Evolutionary conservation across 2,888 invertebrate genomes (phyloP).

Genomic region (Lobophora halterata): DNA sequence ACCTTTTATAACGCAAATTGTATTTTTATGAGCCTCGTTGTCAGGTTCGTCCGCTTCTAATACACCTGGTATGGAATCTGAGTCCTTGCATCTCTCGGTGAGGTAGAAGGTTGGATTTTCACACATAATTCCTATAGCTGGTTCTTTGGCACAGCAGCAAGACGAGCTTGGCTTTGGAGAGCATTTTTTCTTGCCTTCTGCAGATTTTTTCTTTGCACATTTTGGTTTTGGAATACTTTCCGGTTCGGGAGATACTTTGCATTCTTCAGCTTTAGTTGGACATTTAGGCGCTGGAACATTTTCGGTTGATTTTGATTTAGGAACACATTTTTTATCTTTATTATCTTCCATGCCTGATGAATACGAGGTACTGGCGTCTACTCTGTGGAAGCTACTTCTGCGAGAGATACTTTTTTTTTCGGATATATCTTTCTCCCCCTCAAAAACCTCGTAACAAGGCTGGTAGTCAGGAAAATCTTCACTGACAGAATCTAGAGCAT

Average conservation of each 20-base stretch:
- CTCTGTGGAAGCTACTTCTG: slow-evolving; percentile 15
- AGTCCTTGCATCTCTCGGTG: slow-evolving; percentile 14
- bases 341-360: slow-evolving; percentile 3
- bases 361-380: slow-evolving; percentile 18
- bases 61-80: slow-evolving; percentile 3
- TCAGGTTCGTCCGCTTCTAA: not conserved
- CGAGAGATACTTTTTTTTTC: slow-evolving; percentile 6
- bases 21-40: slow-evolving; percentile 35
- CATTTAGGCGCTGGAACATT: slow-evolving; percentile 1
- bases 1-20: slow-evolving; percentile 43
- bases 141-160: slow-evolving; percentile 6
- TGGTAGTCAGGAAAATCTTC: slow-evolving; percentile 41
- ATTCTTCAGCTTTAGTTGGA: slow-evolving; percentile 1
- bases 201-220: slow-evolving; percentile 7
- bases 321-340: slow-evolving; percentile 2
- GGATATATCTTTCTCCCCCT: slow-evolving; percentile 14
- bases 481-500: slow-evolving; percentile 31
- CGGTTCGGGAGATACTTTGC: slow-evolving; percentile 1
- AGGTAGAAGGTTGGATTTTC: slow-evolving; percentile 7
- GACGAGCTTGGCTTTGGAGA: slow-evolving; percentile 6
- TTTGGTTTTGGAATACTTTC: slow-evolving; percentile 4
- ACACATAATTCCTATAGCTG: slow-evolving; percentile 10
- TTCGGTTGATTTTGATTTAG: slow-evolving; percentile 7
- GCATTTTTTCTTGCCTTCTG: slow-evolving; percentile 8
- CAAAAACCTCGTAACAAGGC: slow-evolving; percentile 26